Base-by-base conservation (phyloP, 2,888 invertebrate genomes). In the Leptopilina myrica region DNA sequence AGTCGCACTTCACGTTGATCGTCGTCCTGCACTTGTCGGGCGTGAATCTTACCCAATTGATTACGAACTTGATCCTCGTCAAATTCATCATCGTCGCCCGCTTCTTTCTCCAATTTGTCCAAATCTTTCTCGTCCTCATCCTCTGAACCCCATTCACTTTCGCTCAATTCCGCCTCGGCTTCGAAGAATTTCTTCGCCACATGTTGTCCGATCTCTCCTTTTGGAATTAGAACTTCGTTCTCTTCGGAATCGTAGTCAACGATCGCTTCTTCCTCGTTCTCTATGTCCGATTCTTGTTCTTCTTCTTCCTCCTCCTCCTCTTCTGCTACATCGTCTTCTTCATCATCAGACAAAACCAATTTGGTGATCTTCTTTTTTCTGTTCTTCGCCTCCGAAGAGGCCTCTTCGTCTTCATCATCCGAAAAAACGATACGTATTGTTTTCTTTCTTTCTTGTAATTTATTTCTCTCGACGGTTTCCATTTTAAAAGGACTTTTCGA, bases 81-180 rank as follows among this genome's bases (percentile, higher is more conserved):
- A 88, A 97, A 95, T 56, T 95, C 94, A 80, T 98, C 98, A 12
- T 94, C 94, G 86, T 98, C 98, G 0, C 96, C 98, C 79, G 94
- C 95, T 90, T 98, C 98, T 4, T 94, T 92, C 90, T 98, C 98
- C 91, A 97, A 94, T 77, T 94, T 93, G 89, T 98, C 98, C 87
- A 96, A 91, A 78, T 94, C 95, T 56, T 94, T 94, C 91, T 97
- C 97, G 90, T 98, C 97, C 91, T 97, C 98, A 88, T 98, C 98
- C 0, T 95, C 97, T 67, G 97, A 97, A 0, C 95, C 97, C 95
- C 96, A 97, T 84, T 98, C 98, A 3, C 96, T 97, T 88, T 98
- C 98, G 0, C 97, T 97, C 53, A 98, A 92, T 88, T 98, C 98
- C 0, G 98, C 98, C 92, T 98, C 98, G 62, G 95, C 94, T 85